Evolutionary conservation across 2,797 vertebrate species (phyloP).

Genomic region (Psittacula derbiana): DNA sequence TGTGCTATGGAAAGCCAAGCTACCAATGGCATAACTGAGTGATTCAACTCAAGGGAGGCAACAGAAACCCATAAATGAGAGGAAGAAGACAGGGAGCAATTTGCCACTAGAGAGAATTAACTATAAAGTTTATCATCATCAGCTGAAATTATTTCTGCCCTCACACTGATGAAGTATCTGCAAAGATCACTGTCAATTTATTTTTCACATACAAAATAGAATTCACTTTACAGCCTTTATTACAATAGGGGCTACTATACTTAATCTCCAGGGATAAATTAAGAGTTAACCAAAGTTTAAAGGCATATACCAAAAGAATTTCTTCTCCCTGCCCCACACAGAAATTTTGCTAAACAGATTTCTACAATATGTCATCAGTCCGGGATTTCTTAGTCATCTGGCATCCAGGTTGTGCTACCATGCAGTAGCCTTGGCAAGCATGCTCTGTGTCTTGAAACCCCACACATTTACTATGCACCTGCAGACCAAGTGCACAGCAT

Average conservation of each 20-base stretch:
- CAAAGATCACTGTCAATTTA: neutral
- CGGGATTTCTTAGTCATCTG: neutral
- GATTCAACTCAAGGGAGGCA: neutral
- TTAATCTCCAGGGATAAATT: neutral
- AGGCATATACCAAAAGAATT: neutral
- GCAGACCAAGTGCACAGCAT: neutral
- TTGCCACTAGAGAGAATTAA: neutral
- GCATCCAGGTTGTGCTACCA: neutral
- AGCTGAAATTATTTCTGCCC: neutral
- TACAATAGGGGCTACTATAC: neutral
- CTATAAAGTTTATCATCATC: neutral
- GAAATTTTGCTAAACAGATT: neutral
- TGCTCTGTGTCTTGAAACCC: neutral
- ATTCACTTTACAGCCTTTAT: neutral
- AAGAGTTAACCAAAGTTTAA: neutral
- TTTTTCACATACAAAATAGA: neutral
- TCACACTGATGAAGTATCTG: accelerated
- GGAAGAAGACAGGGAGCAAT: neutral
- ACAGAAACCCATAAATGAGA: neutral
- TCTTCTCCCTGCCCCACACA: neutral
- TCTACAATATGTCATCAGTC: neutral
- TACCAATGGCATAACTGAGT: neutral
- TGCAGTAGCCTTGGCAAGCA: neutral
- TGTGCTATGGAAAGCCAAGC: neutral
- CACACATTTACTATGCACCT: neutral